These are phyloP conservation scores for Eueides isabella DNA, from an alignment of 1,140 invertebrate species.

Conservation along the genomic window DNA sequence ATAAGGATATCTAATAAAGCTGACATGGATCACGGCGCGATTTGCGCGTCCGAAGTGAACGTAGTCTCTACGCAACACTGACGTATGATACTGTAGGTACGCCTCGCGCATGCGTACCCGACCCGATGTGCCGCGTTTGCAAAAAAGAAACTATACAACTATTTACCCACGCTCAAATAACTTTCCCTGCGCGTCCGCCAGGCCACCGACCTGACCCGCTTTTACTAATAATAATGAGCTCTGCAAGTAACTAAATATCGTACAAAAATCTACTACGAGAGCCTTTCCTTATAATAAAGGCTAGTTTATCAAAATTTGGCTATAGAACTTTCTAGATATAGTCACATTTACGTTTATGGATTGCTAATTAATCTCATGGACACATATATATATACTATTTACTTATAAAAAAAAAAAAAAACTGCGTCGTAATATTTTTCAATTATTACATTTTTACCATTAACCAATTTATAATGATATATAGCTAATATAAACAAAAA, in stretches of 20 bases:
- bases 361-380: neutral
- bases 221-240: slow-evolving; percentile 61
- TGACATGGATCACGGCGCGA: slow-evolving; percentile 46
- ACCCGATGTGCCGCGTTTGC: slow-evolving; percentile 59
- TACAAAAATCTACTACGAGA: slow-evolving; percentile 13
- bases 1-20: slow-evolving; percentile 54
- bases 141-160: slow-evolving; percentile 71
- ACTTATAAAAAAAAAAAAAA: too few relatives aligned
- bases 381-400: too few relatives aligned
- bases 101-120: slow-evolving; percentile 69
- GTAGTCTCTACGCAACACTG: slow-evolving; percentile 73
- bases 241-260: slow-evolving; percentile 31
- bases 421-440: too few relatives aligned
- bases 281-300: neutral
- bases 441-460: too few relatives aligned
- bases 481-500: too few relatives aligned
- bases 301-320: neutral
- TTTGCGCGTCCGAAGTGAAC: slow-evolving; percentile 79
- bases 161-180: slow-evolving; percentile 60
- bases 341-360: neutral
- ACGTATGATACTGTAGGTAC: slow-evolving; percentile 45
- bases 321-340: neutral
- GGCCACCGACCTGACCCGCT: slow-evolving; percentile 72
- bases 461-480: too few relatives aligned
- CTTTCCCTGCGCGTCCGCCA: slow-evolving; percentile 65